Evolutionary conservation across 53 echinoderm and acorn worm genomes (phyloP).

Genomic region (Pentamera pediparva): DNA sequence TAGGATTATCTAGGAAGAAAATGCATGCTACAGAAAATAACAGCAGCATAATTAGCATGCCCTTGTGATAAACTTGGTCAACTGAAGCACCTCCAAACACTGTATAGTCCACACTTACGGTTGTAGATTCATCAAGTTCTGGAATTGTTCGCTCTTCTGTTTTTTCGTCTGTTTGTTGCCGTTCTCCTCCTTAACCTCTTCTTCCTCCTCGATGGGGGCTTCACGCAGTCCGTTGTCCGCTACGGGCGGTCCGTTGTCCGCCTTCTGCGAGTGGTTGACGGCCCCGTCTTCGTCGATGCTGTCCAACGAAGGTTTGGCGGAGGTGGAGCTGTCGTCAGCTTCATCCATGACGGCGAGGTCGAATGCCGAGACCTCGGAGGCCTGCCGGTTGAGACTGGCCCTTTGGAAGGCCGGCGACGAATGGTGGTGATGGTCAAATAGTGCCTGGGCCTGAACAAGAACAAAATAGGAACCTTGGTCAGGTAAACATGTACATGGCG

Average conservation of each 20-base stretch:
- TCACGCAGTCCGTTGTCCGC: background rate
- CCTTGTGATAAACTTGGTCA: too few relatives aligned
- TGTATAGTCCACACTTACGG: conserved; percentile 52
- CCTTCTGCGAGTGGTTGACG: too few relatives aligned
- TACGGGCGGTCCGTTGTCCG: too few relatives aligned
- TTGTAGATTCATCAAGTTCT: conserved; percentile 57
- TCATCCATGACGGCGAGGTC: background rate
- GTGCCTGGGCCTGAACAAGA: conserved; percentile 62
- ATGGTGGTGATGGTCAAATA: conserved; percentile 60
- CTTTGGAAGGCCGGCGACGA: background rate
- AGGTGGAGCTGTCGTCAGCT: background rate
- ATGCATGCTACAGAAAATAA: background rate
- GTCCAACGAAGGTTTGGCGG: conserved; percentile 19
- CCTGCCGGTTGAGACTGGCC: background rate
- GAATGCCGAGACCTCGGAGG: conserved; percentile 4
- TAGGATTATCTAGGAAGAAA: background rate
- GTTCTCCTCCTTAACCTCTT: conserved; percentile 16
- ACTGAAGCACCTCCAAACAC: too few relatives aligned
- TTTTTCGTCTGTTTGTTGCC: conserved; percentile 16
- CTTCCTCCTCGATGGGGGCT: background rate
- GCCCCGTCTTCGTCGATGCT: conserved; percentile 23
- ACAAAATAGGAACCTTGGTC: background rate
- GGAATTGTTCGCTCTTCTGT: conserved; percentile 32
- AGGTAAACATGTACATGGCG: too few relatives aligned
- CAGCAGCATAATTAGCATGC: background rate